A percentile compares a stretch with the other conserved stretches of the same genome.
phyloP scores from a whole-genome alignment of 35 echinoderm and acorn worm genomes.

The Hemicentrotus pulcherrimus region DNA sequence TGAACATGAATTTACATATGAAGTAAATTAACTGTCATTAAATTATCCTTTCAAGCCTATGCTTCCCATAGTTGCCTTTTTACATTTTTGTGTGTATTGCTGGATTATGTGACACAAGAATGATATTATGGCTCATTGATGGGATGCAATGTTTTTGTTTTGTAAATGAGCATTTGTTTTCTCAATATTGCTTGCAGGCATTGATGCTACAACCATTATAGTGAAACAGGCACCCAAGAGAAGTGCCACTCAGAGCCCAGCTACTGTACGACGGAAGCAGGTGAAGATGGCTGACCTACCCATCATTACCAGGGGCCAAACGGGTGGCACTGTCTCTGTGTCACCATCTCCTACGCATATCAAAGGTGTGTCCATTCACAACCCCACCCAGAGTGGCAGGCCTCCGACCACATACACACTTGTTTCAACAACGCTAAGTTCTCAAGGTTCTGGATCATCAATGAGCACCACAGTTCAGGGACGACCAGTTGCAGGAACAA shows the following conservation, averaged over 20 bases:
- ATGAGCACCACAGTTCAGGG: not conserved
- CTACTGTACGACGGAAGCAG: conserved; percentile 59
- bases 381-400: not conserved
- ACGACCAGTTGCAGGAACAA: not conserved
- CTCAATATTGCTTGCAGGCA: conserved; percentile 3
- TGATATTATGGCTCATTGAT: too few relatives aligned
- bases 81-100: too few relatives aligned
- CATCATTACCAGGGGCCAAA: conserved; percentile 61
- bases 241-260: conserved; percentile 50
- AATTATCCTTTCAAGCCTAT: too few relatives aligned
- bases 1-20: not conserved
- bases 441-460: not conserved
- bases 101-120: too few relatives aligned
- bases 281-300: conserved; percentile 63
- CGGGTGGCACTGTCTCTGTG: not conserved
- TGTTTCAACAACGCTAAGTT: not conserved
- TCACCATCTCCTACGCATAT: not conserved
- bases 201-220: conserved; percentile 44
- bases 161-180: too few relatives aligned
- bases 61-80: too few relatives aligned
- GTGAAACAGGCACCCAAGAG: conserved; percentile 52
- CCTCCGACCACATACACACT: conserved; percentile 37
- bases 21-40: too few relatives aligned
- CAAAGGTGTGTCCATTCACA: not conserved
- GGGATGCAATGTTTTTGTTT: not conserved